Percentiles rank a stretch among this genome's conserved stretches.
phyloP scores from a whole-genome alignment of 2,888 invertebrate genomes.

The Xanthorhoe designata region DNA sequence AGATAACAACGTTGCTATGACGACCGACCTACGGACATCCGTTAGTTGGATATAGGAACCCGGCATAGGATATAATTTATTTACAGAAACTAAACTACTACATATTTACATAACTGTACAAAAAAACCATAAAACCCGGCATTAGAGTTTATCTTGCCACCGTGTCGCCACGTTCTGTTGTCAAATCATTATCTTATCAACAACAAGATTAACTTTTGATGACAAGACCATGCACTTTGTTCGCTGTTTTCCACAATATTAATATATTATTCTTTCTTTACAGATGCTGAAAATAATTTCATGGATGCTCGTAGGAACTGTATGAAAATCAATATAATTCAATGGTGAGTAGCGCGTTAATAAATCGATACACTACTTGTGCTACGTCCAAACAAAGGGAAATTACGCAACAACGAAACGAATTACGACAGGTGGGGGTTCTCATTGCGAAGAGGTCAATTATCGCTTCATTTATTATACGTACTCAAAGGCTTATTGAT shows the following conservation, averaged over 20 bases:
- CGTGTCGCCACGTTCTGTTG: too few species aligned
- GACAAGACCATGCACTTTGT: too few species aligned
- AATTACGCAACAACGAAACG: slow-evolving; percentile 7
- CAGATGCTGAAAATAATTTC: slow-evolving; percentile 36
- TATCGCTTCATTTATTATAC: slow-evolving; percentile 5
- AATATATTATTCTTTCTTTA: slow-evolving; percentile 26
- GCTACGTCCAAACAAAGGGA: slow-evolving; percentile 16
- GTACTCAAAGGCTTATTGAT: background rate
- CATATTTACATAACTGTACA: too few species aligned
- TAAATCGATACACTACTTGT: slow-evolving; percentile 8
- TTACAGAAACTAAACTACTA: too few species aligned
- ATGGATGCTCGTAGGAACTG: slow-evolving; percentile 27
- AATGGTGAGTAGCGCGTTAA: slow-evolving; percentile 34
- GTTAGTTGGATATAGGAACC: too few species aligned
- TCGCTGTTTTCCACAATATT: background rate
- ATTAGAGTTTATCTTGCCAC: too few species aligned
- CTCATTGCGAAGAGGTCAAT: slow-evolving; percentile 4
- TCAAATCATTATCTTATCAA: too few species aligned
- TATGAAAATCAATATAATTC: slow-evolving; percentile 27
- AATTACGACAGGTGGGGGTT: slow-evolving; percentile 20
- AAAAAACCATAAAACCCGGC: too few species aligned
- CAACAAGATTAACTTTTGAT: too few species aligned
- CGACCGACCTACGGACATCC: too few species aligned
- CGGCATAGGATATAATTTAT: too few species aligned
- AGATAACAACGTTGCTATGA: too few species aligned